Percentiles rank a stretch among this genome's conserved stretches.
phyloP scores from a whole-genome alignment of 1,140 invertebrate species.

The Anastrepha ludens region DNA sequence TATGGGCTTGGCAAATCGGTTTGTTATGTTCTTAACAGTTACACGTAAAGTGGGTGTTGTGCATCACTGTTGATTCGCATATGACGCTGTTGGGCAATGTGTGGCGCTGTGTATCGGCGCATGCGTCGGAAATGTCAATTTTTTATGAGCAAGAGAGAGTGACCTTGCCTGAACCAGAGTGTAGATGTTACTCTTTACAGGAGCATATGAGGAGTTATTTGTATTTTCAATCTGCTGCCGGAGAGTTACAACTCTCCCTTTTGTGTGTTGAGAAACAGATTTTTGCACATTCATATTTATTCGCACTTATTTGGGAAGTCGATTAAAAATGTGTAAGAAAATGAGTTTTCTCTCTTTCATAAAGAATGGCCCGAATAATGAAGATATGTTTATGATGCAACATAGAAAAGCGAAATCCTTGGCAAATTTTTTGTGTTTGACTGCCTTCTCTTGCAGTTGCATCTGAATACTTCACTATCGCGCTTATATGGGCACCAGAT shows the following conservation, averaged over 20 bases:
- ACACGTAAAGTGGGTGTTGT: not conserved
- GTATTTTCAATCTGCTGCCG: not conserved
- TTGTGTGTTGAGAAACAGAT: not conserved
- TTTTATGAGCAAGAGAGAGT: not conserved
- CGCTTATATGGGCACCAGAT: too few species aligned
- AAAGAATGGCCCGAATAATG: too few species aligned
- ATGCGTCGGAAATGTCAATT: slow-evolving; percentile 28
- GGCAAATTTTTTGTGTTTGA: too few species aligned
- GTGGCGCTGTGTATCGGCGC: not conserved
- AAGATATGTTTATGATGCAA: too few species aligned
- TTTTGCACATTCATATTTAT: not conserved
- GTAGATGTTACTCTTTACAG: not conserved
- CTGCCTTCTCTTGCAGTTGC: too few species aligned
- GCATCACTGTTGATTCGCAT: not conserved
- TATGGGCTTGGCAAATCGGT: slow-evolving; percentile 10
- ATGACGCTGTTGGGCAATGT: not conserved
- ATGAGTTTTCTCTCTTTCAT: too few species aligned
- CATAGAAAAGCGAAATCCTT: too few species aligned
- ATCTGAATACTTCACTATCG: too few species aligned
- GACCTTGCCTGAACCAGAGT: not conserved
- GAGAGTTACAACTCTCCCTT: not conserved
- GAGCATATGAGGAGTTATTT: not conserved
- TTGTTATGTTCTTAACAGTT: not conserved
- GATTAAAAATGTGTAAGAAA: not conserved
- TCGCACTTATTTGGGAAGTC: not conserved